Conservation (phyloP, 1,140 invertebrate species). For the Campodea augens region DNA sequence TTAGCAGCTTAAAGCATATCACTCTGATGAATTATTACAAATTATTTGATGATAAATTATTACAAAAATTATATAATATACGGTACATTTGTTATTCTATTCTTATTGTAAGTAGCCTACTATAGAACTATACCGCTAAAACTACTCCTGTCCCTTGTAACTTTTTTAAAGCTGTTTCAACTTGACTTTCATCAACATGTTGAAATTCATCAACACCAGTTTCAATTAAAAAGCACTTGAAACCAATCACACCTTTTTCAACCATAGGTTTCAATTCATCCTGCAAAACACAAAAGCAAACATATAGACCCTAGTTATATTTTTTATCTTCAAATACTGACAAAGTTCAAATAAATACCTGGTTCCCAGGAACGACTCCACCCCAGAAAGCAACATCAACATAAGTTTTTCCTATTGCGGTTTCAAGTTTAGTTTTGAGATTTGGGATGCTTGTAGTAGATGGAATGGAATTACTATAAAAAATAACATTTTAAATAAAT, state of each 20-base stretch:
- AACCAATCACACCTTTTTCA: conserved; percentile 43
- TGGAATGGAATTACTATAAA: conserved; percentile 42
- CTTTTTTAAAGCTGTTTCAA: conserved; percentile 31
- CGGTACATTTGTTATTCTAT: too few species aligned
- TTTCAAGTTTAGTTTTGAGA: conserved; percentile 34
- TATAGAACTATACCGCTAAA: too few species aligned
- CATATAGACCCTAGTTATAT: conserved; percentile 4
- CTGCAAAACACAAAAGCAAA: conserved; percentile 21
- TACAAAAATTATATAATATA: too few species aligned
- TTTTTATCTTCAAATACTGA: conserved; percentile 5
- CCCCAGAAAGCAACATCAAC: conserved; percentile 59
- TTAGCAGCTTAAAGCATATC: too few species aligned
- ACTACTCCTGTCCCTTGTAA: conserved; percentile 32
- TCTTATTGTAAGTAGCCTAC: too few species aligned
- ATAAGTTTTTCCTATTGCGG: conserved; percentile 36
- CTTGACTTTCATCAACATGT: conserved; percentile 31
- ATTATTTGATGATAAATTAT: too few species aligned
- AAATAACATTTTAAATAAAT: conserved; percentile 7
- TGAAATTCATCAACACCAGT: conserved; percentile 45
- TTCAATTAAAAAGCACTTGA: conserved; percentile 49
- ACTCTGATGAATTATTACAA: too few species aligned
- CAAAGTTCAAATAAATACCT: conserved; percentile 21
- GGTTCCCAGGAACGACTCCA: conserved; percentile 41
- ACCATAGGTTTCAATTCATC: conserved; percentile 36
- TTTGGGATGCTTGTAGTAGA: conserved; percentile 41